Percentiles rank a stretch among this genome's conserved stretches.
Conservation (phyloP, 1,140 invertebrate genomes). For the Ceratosolen solmsi region DNA sequence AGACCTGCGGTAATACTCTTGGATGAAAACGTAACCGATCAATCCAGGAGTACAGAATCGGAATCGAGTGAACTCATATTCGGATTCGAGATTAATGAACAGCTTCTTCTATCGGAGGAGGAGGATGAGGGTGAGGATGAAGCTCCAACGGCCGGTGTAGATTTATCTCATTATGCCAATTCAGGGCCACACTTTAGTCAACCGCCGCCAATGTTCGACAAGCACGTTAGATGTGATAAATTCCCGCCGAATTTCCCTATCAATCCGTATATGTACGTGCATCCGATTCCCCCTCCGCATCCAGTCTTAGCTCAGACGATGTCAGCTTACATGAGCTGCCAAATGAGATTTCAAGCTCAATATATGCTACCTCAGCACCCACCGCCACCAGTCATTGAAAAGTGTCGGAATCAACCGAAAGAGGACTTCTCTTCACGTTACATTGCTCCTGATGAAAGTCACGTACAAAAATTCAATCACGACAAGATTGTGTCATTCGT, state of each 20-base stretch:
- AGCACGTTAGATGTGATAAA: constrained; percentile 64
- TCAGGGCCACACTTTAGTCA: constrained; percentile 60
- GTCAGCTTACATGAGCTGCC: constrained; percentile 55
- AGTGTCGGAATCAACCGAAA: constrained; percentile 59
- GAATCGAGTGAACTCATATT: constrained; percentile 77
- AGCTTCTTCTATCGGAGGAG: constrained; percentile 73
- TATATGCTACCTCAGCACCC: constrained; percentile 52
- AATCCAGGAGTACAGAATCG: constrained; percentile 66
- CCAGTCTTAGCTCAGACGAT: constrained; percentile 61
- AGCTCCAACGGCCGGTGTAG: constrained; percentile 52
- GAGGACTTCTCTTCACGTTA: constrained; percentile 70
- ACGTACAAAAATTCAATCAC: constrained; percentile 72
- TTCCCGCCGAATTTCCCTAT: constrained; percentile 62
- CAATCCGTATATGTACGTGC: constrained; percentile 52
- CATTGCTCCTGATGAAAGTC: constrained; percentile 71
- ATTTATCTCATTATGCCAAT: constrained; percentile 59
- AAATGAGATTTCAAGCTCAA: constrained; percentile 44
- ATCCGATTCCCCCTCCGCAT: constrained; percentile 57
- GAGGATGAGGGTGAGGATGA: constrained; percentile 54
- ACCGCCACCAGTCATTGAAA: constrained; percentile 38
- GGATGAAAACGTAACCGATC: constrained; percentile 71
- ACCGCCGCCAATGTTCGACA: constrained; percentile 58
- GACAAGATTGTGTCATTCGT: constrained; percentile 80
- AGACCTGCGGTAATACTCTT: constrained; percentile 79
- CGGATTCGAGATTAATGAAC: constrained; percentile 81